These are phyloP conservation scores for Autographa gamma DNA, from an alignment of 2,888 invertebrate genomes.

Conservation along the genomic window DNA sequence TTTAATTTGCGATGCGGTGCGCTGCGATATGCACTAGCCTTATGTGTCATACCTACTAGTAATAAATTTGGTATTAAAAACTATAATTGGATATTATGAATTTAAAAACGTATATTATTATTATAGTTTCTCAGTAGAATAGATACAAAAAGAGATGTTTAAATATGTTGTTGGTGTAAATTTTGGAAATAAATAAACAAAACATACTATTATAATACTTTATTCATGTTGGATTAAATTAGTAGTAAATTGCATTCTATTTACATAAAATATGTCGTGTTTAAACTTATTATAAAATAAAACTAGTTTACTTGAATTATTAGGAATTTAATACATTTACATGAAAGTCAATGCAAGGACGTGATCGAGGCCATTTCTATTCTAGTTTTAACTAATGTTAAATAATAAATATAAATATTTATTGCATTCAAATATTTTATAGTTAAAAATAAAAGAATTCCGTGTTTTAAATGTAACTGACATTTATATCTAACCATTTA, in stretches of 20 bases:
- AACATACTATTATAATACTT: background rate
- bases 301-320: background rate
- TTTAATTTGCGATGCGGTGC: too few species aligned
- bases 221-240: background rate
- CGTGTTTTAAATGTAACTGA: background rate
- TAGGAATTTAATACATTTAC: background rate
- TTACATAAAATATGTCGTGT: background rate
- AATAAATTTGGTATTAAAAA: too few species aligned
- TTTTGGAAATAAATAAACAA: too few species aligned
- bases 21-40: too few species aligned
- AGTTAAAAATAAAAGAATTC: background rate
- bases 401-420: background rate
- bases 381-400: background rate
- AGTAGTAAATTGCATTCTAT: conserved; percentile 1
- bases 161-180: too few species aligned
- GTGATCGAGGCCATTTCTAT: conserved; percentile 1
- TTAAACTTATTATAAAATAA: background rate
- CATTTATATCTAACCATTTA: background rate
- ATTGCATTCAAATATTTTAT: background rate
- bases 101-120: too few species aligned
- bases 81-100: too few species aligned
- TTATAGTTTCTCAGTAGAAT: too few species aligned
- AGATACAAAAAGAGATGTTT: too few species aligned
- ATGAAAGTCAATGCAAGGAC: background rate
- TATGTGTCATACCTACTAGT: too few species aligned